These are phyloP conservation scores for Scaeva pyrastri DNA, from an alignment of 2,888 invertebrate species.

Conservation along the genomic window DNA sequence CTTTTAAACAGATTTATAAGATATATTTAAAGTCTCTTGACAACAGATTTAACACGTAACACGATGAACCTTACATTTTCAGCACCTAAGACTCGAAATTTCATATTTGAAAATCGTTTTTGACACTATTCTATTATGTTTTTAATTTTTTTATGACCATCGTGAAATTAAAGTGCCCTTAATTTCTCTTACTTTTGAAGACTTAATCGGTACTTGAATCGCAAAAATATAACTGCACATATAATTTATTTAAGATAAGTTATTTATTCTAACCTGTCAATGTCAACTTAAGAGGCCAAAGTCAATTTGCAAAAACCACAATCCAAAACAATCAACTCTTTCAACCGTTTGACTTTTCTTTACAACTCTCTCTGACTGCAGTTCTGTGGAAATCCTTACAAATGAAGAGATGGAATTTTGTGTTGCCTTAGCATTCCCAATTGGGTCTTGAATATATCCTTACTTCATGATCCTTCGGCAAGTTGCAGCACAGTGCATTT, in stretches of 20 bases:
- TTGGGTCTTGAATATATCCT: background rate
- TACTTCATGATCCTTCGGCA: slow-evolving; percentile 11
- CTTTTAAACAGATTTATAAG: no score
- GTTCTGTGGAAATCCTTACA: slow-evolving; percentile 3
- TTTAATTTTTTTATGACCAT: no score
- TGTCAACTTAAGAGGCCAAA: background rate
- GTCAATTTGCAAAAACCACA: slow-evolving; percentile 8
- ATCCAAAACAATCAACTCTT: background rate
- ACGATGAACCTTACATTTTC: no score
- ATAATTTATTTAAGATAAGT: background rate
- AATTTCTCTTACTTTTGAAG: no score
- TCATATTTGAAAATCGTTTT: no score
- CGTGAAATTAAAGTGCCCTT: no score
- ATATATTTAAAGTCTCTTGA: no score
- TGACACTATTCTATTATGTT: no score
- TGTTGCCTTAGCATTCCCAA: slow-evolving; percentile 14
- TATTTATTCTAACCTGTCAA: slow-evolving; percentile 4
- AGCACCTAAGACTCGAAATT: no score
- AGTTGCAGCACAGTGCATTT: slow-evolving; percentile 22
- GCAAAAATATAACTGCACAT: background rate
- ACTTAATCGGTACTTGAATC: background rate
- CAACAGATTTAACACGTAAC: no score
- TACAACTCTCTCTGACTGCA: background rate
- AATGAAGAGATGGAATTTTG: slow-evolving; percentile 8
- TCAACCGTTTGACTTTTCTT: slow-evolving; percentile 2